Base-by-base conservation (phyloP, 2,797 vertebrate genomes). In the Epinephelus coioides region DNA sequence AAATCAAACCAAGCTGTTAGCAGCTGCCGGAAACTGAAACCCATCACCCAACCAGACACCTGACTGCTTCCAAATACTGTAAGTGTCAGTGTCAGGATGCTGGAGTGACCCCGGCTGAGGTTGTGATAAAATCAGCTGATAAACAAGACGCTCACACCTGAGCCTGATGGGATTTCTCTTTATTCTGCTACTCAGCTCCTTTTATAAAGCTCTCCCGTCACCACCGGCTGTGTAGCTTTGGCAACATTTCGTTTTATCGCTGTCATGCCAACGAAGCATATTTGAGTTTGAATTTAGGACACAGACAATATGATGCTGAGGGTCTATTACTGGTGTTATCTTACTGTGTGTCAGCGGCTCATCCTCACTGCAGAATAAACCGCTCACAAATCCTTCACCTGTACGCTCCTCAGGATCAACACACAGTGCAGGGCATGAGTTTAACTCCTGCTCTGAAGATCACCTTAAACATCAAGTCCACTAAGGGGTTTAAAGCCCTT, bases 101-200 rank as follows among this genome's bases (percentile, higher is more conserved):
- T 17, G 34, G 2, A 1, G 21, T 44, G 63, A n/a, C 55, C 11
- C 5, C 18, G 10, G 25, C 68, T 18, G 44, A 43, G 49, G 27
- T 3, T 23, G 23, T 27, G 49, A 27, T 23, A 4, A 6, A 9
- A 25, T 38, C 40, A 25, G 40, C 38, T 12, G 59, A 50, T 21
- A 12, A 47, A 55, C 25, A 53, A 40, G 57, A 54, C 21, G 6
- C 51, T 5, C 44, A 59, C 76, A 71, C 60, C 67, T 67, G 73
- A 49, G 55, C n/a, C 43, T 2, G 43, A 43, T 1, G 7, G 12
- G 12, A 47, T 40, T 3, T n/a, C 9, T 43, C 11, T 1, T 10
- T 17, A 63, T 19, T 23, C 34, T 47, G 2, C 3, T 4, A 15
- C 59, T 59, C n/a, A 2, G 60, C 56, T 23, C 40, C 2, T 2